Base-by-base conservation (phyloP, 2,113 vertebrate genomes). In the Sisor rabdophorus region DNA sequence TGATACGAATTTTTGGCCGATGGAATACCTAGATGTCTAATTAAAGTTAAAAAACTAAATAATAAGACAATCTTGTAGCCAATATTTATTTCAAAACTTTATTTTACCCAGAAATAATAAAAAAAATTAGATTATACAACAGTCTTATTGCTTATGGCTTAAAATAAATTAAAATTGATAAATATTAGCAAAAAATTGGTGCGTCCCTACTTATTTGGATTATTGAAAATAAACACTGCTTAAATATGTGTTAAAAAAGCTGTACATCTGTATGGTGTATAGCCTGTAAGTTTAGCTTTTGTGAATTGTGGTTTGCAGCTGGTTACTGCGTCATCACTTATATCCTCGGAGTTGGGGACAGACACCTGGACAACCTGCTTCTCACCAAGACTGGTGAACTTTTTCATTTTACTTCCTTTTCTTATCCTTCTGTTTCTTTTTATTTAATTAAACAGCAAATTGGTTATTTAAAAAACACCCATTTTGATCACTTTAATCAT, bases 271-370 rank as follows among this genome's bases (percentile, higher is more conserved):
- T 61, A 19, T 16, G 8, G 63, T 76, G 12, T 76, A 16, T 67
- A 53, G 7, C 22, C 1, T 44, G 17, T n/a, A 0, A 13, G 10
- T 32, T 1, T 53, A 19, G 20, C 53, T 17, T 28, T 22, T 64
- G 11, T 40, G 9, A 17, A 9, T 77, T 6, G 44, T 54, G 7
- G 68, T 0, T 68, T 67, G 30, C 89, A 99, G 97, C 97, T 87
- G 97, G 97, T 44, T 99, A 98, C 83, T 99, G 97, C 56, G 97
- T 99, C 79, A 99, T 98, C 86, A 98, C 97, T 0, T 99, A 99
- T 77, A 98, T 99, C 76, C 94, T 99, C 54, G 97, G 97, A 70
- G 97, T 99, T 24, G 96, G 97, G 85, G 97, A 99, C 83, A 87
- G 97, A 86, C 97, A 99, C 84, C 87, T 99, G 87, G 97, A 99